A percentile compares a stretch with the other conserved stretches of the same genome.
These are phyloP conservation scores for Caenorhabditis inopinata DNA, from an alignment of 1,140 invertebrate genomes.

Conservation along the genomic window DNA sequence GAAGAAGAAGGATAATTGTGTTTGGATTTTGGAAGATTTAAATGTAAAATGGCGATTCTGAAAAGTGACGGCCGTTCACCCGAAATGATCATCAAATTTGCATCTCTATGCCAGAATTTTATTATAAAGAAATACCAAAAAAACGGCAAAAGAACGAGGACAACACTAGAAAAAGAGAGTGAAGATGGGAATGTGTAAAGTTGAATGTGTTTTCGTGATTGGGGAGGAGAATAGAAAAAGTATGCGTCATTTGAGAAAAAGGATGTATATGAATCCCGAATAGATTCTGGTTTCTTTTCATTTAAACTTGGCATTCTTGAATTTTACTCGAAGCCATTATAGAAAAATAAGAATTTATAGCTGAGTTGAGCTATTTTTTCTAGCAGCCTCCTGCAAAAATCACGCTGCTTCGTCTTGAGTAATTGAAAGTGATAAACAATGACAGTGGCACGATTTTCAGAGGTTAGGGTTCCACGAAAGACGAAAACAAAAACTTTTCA, in stretches of 20 bases:
- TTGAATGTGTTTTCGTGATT: constrained; percentile 23
- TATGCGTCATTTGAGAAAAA: constrained; percentile 22
- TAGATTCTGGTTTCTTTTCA: background rate
- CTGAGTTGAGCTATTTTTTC: too few species aligned
- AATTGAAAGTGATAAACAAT: too few species aligned
- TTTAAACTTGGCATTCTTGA: too few species aligned
- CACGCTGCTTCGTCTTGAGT: too few species aligned
- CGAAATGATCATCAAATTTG: constrained; percentile 27
- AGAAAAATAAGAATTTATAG: too few species aligned
- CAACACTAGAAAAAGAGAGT: background rate
- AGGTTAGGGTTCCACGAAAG: too few species aligned
- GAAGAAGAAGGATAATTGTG: background rate
- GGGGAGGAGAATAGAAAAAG: background rate
- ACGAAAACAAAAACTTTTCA: too few species aligned
- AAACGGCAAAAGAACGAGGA: background rate
- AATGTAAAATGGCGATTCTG: too few species aligned
- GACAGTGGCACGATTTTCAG: too few species aligned
- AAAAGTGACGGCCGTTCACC: constrained; percentile 15
- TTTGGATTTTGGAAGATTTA: background rate
- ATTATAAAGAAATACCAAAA: background rate
- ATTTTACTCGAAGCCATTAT: too few species aligned
- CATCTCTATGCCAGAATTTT: constrained; percentile 1
- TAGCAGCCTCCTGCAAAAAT: too few species aligned
- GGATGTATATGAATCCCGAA: background rate
- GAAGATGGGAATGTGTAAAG: background rate